Percentiles rank a stretch among this genome's conserved stretches.
These are phyloP conservation scores for Tolmerus cingulatus DNA, from an alignment of 2,888 invertebrate genomes.

Conservation along the genomic window DNA sequence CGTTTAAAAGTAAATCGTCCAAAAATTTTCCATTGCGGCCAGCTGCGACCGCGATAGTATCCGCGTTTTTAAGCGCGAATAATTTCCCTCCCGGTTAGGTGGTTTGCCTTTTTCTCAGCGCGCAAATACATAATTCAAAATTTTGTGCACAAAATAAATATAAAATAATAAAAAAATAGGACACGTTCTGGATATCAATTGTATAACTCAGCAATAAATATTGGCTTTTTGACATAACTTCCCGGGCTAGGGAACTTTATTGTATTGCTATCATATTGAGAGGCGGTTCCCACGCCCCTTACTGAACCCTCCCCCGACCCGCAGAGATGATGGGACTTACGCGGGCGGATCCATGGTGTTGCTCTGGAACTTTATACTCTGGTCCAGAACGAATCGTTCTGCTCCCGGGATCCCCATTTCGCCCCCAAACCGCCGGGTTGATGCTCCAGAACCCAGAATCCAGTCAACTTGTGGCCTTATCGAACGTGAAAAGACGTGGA, in stretches of 20 bases:
- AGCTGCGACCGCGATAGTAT: neutral
- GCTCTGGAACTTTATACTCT: neutral
- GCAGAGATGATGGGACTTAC: neutral
- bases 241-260: neutral
- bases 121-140: conserved; percentile 18
- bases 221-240: conserved; percentile 13
- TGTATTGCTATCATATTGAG: conserved; percentile 34
- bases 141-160: neutral
- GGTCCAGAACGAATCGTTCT: neutral
- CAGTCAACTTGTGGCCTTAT: conserved; percentile 7
- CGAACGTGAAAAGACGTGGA: conserved; percentile 25
- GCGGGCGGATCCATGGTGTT: neutral
- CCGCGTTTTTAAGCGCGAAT: neutral
- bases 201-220: conserved; percentile 33
- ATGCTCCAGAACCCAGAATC: neutral
- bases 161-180: neutral
- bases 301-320: neutral
- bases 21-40: neutral
- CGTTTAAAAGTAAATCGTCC: neutral
- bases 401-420: neutral
- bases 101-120: neutral
- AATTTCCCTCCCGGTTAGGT: neutral
- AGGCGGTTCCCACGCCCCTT: neutral
- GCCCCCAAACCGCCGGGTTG: neutral
- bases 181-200: conserved; percentile 27